Percentiles rank a stretch among this genome's conserved stretches.
Evolutionary conservation across 2,113 vertebrate genomes (phyloP).

Genomic region (Tinamus guttatus): DNA sequence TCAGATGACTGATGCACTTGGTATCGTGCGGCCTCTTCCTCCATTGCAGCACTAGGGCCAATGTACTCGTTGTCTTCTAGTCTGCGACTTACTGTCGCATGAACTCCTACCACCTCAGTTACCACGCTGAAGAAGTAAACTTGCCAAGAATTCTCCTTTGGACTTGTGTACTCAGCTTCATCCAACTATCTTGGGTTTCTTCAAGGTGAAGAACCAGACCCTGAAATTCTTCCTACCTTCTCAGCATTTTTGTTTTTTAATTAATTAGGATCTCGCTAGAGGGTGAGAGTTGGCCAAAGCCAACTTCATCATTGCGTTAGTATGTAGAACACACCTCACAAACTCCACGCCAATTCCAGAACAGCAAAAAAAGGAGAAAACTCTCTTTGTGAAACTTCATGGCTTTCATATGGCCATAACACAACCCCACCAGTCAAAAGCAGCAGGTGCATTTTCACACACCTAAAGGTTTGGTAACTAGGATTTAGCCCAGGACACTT

Average conservation of each 20-base stretch:
- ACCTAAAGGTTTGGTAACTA: not conserved
- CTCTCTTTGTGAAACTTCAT: not conserved
- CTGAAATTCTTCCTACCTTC: not conserved
- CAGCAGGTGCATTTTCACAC: not conserved
- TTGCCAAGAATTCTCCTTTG: constrained; percentile 25
- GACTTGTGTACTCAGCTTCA: not conserved
- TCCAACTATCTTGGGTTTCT: not conserved
- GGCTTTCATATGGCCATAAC: not conserved
- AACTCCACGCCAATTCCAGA: not conserved
- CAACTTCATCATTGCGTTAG: not conserved
- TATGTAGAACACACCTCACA: not conserved
- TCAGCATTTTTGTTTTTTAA: not conserved
- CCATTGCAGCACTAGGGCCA: constrained; percentile 32
- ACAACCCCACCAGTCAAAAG: not conserved
- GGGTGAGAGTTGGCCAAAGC: not conserved
- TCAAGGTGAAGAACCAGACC: not conserved
- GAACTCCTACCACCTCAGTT: not conserved
- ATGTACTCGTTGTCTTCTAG: not conserved
- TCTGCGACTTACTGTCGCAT: not conserved
- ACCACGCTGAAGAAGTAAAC: not conserved
- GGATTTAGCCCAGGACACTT: not conserved
- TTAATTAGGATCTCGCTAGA: not conserved
- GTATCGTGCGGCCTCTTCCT: not conserved
- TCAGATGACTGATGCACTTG: not conserved
- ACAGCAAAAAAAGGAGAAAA: not conserved